Base-by-base conservation (phyloP, 2,113 vertebrate species). In the Circaetus cinerascens region DNA sequence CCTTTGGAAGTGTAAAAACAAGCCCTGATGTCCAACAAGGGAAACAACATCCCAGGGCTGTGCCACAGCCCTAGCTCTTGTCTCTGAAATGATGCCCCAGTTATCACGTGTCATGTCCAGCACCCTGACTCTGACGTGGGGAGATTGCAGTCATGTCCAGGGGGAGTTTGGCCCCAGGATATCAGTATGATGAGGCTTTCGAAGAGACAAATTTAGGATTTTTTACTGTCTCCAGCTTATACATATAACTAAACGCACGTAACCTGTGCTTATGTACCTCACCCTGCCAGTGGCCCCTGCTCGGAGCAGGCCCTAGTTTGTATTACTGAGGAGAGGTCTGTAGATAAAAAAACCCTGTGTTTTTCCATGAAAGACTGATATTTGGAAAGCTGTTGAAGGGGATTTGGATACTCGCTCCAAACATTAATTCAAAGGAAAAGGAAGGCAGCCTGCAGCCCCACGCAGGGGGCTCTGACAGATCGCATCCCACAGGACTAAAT, bases 51-150 rank as follows among this genome's bases (percentile, higher is more conserved):
- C 6, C 32, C 32, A 8, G 29, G 48, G 23, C 59, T 57, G 55
- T 57, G 63, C 43, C 48, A 3, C 3, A 45, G 62, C 19, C 29
- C 13, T 57, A 32, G 9, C 18, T 57, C 63, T n/a, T 41, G 5
- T 20, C 51, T 29, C 56, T 41, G 62, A 30, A 25, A 36, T 0
- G 2, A 21, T 41, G 19, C 18, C 48, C 20, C 34, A 30, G 43
- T 26, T 18, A 26, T 13, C 19, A 5, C 1, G 0, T 26, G 20
- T 10, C 34, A 13, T 1, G 0, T 10, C 23, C 62, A n/a, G 53
- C 21, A 26, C 32, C 38, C 77, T 30, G 21, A 1, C 30, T 11
- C 15, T 43, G 19, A 10, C 3, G 0, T 14, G 53, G 43, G 36
- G 48, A 75, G 34, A 4, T 11, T 13, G 18, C 20, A 10, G 17